These are phyloP conservation scores for Volucella zonaria DNA, from an alignment of 2,888 invertebrate species.

Conservation along the genomic window DNA sequence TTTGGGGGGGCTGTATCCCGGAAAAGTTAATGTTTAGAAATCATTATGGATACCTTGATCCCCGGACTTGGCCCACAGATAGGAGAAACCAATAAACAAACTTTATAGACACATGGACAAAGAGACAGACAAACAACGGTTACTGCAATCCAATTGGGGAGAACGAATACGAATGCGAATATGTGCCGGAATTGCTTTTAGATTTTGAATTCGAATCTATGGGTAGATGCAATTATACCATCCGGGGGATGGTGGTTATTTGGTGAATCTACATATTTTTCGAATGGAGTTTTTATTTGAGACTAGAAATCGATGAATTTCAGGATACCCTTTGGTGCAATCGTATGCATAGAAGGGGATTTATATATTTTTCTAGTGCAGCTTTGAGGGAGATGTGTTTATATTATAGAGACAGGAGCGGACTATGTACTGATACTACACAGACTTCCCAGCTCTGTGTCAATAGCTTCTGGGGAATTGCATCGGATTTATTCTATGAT, in stretches of 20 bases:
- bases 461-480: too few species aligned
- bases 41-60: constrained; percentile 61
- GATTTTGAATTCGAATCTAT: neutral
- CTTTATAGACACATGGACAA: constrained; percentile 7
- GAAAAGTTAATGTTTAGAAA: constrained; percentile 67
- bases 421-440: too few species aligned
- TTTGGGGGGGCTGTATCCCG: constrained; percentile 39
- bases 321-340: too few species aligned
- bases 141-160: constrained; percentile 25
- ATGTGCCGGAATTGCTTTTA: constrained; percentile 24
- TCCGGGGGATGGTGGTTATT: constrained; percentile 30
- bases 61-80: neutral
- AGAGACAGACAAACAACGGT: constrained; percentile 14
- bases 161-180: too few species aligned
- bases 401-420: too few species aligned
- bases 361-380: too few species aligned
- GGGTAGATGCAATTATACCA: constrained; percentile 34
- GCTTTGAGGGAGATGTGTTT: too few species aligned
- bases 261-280: neutral
- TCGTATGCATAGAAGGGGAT: too few species aligned
- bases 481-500: too few species aligned
- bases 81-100: constrained; percentile 31
- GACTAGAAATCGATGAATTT: too few species aligned
- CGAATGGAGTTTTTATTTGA: too few species aligned
- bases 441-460: too few species aligned